These are phyloP conservation scores for Pardosa pseudoannulata DNA, from an alignment of 2,888 invertebrate species.

Conservation along the genomic window DNA sequence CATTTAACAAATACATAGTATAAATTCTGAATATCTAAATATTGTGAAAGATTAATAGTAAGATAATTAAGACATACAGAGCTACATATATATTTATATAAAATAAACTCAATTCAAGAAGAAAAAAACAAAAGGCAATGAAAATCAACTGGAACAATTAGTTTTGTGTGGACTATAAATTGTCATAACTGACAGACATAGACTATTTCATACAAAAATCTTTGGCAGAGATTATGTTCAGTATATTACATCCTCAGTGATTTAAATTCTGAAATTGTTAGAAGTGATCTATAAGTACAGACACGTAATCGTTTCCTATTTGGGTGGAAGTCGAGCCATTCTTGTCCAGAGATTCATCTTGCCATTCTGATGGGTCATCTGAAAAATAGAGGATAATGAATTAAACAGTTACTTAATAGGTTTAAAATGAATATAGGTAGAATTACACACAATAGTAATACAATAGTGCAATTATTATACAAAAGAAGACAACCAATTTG, in stretches of 20 bases:
- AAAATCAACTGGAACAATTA: not conserved
- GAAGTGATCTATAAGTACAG: constrained; percentile 94
- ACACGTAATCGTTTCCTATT: constrained; percentile 88
- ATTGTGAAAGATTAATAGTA: not conserved
- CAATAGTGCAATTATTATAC: too few relatives aligned
- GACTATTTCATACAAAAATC: constrained; percentile 62
- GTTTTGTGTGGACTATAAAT: not conserved
- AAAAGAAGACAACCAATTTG: not conserved
- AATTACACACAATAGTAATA: too few relatives aligned
- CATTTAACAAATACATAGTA: constrained; percentile 13
- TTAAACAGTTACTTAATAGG: too few relatives aligned
- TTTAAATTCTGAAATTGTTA: constrained; percentile 77
- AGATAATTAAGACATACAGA: constrained; percentile 1
- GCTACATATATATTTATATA: not conserved
- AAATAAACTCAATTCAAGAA: not conserved
- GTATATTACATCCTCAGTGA: constrained; percentile 25
- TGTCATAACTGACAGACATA: not conserved
- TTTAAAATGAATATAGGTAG: too few relatives aligned
- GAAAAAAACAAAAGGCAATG: not conserved
- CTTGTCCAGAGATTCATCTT: constrained; percentile 89
- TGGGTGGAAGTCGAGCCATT: constrained; percentile 85
- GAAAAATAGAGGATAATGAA: constrained; percentile 58
- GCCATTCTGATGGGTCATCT: constrained; percentile 82
- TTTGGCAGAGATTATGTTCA: constrained; percentile 59
- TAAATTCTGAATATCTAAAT: constrained; percentile 5